A percentile compares a stretch with the other conserved stretches of the same genome.
Evolutionary conservation across 2,797 vertebrate species (phyloP).

Genomic region (Sebastes oblongus): DNA sequence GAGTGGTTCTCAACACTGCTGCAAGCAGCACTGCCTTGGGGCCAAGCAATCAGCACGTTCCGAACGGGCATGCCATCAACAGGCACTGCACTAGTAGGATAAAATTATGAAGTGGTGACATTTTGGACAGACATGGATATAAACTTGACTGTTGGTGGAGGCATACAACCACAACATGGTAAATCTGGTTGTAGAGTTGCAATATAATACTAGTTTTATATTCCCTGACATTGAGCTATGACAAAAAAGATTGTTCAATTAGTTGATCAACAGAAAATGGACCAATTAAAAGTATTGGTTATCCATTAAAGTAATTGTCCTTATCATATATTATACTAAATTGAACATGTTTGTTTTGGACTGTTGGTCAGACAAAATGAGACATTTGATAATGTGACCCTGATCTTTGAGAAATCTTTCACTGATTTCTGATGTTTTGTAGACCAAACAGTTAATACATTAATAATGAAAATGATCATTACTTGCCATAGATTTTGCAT

Average conservation of each 20-base stretch:
- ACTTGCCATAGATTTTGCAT: neutral
- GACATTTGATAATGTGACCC: neutral
- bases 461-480: neutral
- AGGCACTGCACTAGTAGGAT: too few species aligned
- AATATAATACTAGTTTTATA: too few species aligned
- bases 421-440: neutral
- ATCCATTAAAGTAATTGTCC: fast-evolving
- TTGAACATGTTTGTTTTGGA: neutral
- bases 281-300: neutral
- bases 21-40: too few species aligned
- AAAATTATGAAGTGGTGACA: fast-evolving
- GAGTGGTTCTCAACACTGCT: too few species aligned
- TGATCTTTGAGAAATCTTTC: neutral
- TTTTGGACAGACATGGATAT: too few species aligned
- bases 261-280: neutral
- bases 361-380: neutral
- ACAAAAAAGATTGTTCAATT: neutral
- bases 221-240: too few species aligned
- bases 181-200: neutral
- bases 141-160: too few species aligned
- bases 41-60: too few species aligned
- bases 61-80: too few species aligned
- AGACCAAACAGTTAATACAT: neutral
- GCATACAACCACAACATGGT: too few species aligned
- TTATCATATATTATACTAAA: neutral